These are phyloP conservation scores for Peribatodes rhomboidaria DNA, from an alignment of 2,888 invertebrate species.

Conservation along the genomic window DNA sequence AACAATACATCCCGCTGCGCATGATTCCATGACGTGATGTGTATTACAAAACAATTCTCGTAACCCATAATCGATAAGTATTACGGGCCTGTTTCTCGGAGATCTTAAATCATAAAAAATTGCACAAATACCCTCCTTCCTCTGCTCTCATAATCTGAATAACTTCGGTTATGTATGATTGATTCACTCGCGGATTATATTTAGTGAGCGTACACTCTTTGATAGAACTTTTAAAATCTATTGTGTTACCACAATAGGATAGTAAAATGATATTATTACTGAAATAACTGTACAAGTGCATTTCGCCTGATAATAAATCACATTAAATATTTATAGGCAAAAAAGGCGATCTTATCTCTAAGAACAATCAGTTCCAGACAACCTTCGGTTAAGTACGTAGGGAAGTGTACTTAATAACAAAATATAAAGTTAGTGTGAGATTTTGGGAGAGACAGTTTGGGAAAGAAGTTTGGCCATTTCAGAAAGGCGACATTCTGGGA, in stretches of 20 bases:
- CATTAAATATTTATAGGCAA: too few species aligned
- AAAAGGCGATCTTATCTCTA: too few species aligned
- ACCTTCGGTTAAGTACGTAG: too few species aligned
- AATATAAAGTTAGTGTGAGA: too few species aligned
- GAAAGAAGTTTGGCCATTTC: too few species aligned
- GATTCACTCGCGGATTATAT: slow-evolving; percentile 60
- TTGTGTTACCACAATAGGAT: background rate
- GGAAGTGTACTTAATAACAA: too few species aligned
- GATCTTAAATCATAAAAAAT: slow-evolving; percentile 61
- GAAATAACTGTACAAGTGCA: too few species aligned
- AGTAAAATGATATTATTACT: background rate
- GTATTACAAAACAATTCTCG: slow-evolving; percentile 31
- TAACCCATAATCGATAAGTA: slow-evolving; percentile 34
- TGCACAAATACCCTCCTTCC: slow-evolving; percentile 60
- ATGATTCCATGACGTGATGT: slow-evolving; percentile 6
- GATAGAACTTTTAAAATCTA: slow-evolving; percentile 14
- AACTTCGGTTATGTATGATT: slow-evolving; percentile 62
- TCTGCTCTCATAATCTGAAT: slow-evolving; percentile 74
- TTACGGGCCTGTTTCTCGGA: slow-evolving; percentile 27
- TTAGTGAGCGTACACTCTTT: slow-evolving; percentile 38
- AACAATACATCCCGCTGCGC: slow-evolving; percentile 1
- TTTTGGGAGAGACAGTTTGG: too few species aligned
- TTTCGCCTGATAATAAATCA: too few species aligned
- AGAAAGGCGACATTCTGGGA: too few species aligned
- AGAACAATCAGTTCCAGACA: background rate